Conservation (phyloP, 2,888 invertebrate genomes). For the Ophioninae sp. region DNA sequence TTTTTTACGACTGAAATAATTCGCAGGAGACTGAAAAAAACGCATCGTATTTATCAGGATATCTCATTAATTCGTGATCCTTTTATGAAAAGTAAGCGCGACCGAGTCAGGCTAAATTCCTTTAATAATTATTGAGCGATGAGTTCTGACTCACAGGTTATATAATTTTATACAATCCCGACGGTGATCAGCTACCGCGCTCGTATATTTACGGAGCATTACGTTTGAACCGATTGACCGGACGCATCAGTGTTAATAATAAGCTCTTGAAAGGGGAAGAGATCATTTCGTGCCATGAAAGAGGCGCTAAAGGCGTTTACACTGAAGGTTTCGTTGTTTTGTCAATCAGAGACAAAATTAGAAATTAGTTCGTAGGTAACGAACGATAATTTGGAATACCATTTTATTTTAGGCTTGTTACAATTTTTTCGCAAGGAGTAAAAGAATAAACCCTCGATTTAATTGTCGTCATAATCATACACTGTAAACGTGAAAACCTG, state of each 20-base stretch:
- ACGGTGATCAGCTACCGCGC: neutral
- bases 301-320: too few species aligned
- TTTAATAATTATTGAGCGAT: conserved; percentile 14
- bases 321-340: too few species aligned
- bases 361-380: too few species aligned
- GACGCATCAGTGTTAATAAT: neutral
- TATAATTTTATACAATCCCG: conserved; percentile 6
- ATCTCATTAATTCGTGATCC: neutral
- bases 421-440: too few species aligned
- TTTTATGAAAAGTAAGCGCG: conserved; percentile 5
- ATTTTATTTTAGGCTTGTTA: too few species aligned
- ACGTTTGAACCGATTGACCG: neutral
- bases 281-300: too few species aligned
- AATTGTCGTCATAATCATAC: too few species aligned
- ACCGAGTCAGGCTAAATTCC: neutral
- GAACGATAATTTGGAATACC: too few species aligned
- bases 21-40: neutral
- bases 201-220: neutral
- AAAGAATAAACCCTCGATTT: too few species aligned
- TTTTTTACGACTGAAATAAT: too few species aligned
- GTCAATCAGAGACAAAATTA: too few species aligned
- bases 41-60: neutral
- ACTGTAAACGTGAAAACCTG: too few species aligned
- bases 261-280: conserved; percentile 1
- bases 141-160: neutral